Conservation (phyloP, 2,888 invertebrate genomes). For the Coelinius sp. region DNA sequence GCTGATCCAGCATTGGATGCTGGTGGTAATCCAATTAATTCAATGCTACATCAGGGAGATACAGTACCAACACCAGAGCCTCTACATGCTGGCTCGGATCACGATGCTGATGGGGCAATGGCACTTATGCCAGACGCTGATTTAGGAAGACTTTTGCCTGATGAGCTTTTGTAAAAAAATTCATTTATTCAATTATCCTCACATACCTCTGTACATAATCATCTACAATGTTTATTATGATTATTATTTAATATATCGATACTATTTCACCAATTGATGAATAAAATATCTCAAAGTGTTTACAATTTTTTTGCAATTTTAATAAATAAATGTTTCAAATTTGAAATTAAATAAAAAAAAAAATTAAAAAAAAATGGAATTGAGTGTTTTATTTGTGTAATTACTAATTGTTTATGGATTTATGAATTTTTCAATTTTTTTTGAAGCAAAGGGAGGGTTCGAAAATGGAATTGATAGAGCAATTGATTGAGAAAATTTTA, state of each 20-base stretch:
- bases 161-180: constrained; percentile 59
- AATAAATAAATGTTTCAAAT: constrained; percentile 18
- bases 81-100: constrained; percentile 54
- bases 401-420: too few relatives aligned
- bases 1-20: constrained; percentile 87
- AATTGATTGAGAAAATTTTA: not conserved
- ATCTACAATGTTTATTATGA: not conserved
- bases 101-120: constrained; percentile 26
- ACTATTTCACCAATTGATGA: not conserved
- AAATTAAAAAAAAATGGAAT: not conserved
- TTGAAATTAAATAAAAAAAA: not conserved
- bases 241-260: constrained; percentile 20
- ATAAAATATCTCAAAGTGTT: not conserved
- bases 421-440: too few relatives aligned
- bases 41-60: constrained; percentile 67
- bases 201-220: constrained; percentile 4
- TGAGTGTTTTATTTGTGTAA: too few relatives aligned
- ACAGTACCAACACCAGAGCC: constrained; percentile 56
- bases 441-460: too few relatives aligned
- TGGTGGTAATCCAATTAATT: constrained; percentile 73
- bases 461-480: too few relatives aligned
- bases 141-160: constrained; percentile 60
- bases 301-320: constrained; percentile 21
- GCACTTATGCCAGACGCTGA: constrained; percentile 59
- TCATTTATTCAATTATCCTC: not conserved